Conservation (phyloP, 1,140 invertebrate species). For the Bilobella aurantiaca region DNA sequence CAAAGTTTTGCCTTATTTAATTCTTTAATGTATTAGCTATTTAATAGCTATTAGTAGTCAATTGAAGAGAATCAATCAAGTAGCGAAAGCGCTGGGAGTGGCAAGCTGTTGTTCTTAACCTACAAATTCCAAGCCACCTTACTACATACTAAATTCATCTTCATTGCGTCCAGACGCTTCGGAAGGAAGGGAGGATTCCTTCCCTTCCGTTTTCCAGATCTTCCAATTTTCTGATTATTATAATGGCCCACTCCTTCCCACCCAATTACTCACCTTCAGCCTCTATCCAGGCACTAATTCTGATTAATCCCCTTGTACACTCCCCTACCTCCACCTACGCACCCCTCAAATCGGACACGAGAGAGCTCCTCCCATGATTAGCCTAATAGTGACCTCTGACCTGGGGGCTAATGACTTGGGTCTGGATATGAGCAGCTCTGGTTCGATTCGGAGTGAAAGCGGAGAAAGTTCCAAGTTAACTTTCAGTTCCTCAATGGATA, state of each 20-base stretch:
- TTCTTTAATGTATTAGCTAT: no score
- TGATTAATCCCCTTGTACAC: background rate
- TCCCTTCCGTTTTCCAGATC: background rate
- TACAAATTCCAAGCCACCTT: background rate
- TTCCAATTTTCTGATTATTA: slow-evolving; percentile 8
- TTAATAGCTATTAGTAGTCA: no score
- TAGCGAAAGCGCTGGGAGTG: background rate
- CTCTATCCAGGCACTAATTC: background rate
- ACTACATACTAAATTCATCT: background rate
- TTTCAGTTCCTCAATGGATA: background rate
- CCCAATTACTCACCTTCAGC: background rate
- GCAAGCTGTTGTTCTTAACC: background rate
- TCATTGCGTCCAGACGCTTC: background rate
- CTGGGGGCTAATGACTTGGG: background rate
- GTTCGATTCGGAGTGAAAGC: no score
- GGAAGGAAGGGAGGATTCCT: background rate
- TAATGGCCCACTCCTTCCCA: slow-evolving; percentile 5
- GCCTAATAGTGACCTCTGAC: no score
- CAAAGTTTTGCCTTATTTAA: no score
- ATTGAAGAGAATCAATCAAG: slow-evolving; percentile 2
- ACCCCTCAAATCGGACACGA: no score
- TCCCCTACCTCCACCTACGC: background rate
- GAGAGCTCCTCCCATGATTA: background rate
- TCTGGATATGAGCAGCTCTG: background rate
- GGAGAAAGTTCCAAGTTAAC: no score